phyloP scores from a whole-genome alignment of 2,888 invertebrate species.

The Cylloceria caligata region DNA sequence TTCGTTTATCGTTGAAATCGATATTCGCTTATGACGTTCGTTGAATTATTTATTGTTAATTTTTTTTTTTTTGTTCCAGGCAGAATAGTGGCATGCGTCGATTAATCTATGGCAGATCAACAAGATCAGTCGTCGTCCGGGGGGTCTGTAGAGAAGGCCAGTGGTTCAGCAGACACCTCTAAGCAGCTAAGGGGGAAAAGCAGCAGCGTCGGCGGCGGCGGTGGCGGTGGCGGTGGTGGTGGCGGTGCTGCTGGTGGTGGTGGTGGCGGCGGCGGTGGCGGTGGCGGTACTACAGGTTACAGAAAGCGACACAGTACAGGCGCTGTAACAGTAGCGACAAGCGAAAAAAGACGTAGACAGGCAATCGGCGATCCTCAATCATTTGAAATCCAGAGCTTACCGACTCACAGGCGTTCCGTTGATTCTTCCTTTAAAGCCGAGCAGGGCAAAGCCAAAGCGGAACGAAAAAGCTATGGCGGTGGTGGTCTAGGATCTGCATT shows the following conservation, averaged over 20 bases:
- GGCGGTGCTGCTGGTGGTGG: slow-evolving; percentile 65
- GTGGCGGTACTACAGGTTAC: slow-evolving; percentile 75
- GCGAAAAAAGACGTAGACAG: slow-evolving; percentile 82
- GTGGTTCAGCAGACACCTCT: slow-evolving; percentile 84
- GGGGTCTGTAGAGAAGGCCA: slow-evolving; percentile 85
- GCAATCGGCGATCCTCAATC: slow-evolving; percentile 76
- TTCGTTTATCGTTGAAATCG: neutral
- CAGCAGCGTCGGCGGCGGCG: slow-evolving; percentile 51
- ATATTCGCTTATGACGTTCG: too few relatives aligned
- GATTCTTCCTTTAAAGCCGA: slow-evolving; percentile 79
- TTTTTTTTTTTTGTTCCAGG: slow-evolving; percentile 72
- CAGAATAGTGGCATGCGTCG: slow-evolving; percentile 85
- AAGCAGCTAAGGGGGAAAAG: slow-evolving; percentile 81
- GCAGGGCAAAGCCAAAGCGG: slow-evolving; percentile 77
- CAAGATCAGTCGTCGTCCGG: slow-evolving; percentile 85
- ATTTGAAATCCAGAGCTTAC: slow-evolving; percentile 73
- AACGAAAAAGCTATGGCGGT: slow-evolving; percentile 81
- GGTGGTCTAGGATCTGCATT: slow-evolving; percentile 81
- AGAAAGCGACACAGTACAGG: slow-evolving; percentile 82
- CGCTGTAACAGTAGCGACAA: slow-evolving; percentile 77
- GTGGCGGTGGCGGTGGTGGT: neutral
- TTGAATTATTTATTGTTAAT: slow-evolving; percentile 1
- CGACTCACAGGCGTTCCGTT: slow-evolving; percentile 75
- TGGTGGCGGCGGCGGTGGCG: slow-evolving; percentile 16
- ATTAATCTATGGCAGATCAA: slow-evolving; percentile 85